Evolutionary conservation across 2,113 vertebrate genomes (phyloP).

Genomic region (Salvator merianae): DNA sequence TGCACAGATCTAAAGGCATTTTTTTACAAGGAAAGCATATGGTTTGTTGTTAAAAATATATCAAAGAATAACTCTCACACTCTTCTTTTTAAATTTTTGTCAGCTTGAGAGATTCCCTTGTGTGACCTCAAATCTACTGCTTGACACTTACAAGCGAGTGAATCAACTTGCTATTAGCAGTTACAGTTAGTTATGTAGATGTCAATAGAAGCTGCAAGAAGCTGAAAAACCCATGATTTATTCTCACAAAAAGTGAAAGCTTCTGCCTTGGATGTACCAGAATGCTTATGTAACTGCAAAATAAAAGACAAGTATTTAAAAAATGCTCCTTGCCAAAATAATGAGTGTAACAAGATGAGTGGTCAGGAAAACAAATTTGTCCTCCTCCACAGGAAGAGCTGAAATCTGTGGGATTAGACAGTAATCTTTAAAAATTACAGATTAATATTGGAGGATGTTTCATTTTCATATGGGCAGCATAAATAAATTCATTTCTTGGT

Average conservation of each 20-base stretch:
- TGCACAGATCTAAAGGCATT: conserved; percentile 61
- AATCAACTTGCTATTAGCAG: conserved; percentile 56
- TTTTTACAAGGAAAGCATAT: conserved; percentile 59
- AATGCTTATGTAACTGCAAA: conserved; percentile 55
- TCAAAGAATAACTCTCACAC: conserved; percentile 41
- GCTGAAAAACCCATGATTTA: neutral
- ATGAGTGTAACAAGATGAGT: conserved; percentile 70
- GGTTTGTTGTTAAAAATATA: conserved; percentile 62
- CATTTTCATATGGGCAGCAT: conserved; percentile 22
- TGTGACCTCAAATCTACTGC: conserved; percentile 51
- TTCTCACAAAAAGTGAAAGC: conserved; percentile 34
- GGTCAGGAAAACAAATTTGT: conserved; percentile 58
- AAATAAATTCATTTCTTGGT: conserved; percentile 20
- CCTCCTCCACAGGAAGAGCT: conserved; percentile 59
- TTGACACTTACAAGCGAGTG: conserved; percentile 42
- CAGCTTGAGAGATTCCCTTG: conserved; percentile 41
- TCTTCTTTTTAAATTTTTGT: conserved; percentile 38
- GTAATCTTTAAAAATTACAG: conserved; percentile 57
- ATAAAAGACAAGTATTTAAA: conserved; percentile 43
- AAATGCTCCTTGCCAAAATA: conserved; percentile 63
- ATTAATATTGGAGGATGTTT: conserved; percentile 47
- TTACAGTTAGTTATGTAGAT: conserved; percentile 55
- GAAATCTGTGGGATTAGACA: conserved; percentile 52
- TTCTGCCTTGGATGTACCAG: conserved; percentile 25
- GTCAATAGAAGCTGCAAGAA: conserved; percentile 61